Evolutionary conservation across 1,140 invertebrate genomes (phyloP).

Genomic region (Dendrolimus kikuchii): DNA sequence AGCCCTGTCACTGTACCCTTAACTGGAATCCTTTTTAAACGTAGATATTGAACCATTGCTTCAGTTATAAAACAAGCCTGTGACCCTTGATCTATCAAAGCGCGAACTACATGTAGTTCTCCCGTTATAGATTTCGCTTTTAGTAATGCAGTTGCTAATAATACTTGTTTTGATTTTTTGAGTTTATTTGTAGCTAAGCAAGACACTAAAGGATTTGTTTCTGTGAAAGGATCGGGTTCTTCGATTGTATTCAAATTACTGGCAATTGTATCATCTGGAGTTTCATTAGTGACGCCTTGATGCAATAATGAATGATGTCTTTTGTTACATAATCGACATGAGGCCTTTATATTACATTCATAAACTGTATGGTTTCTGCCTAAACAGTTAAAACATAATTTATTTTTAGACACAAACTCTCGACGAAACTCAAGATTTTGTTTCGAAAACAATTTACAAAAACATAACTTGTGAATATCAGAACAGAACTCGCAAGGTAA

Average conservation of each 20-base stretch:
- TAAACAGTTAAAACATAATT: too few relatives aligned
- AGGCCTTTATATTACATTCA: constrained; percentile 1
- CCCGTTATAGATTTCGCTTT: constrained; percentile 11
- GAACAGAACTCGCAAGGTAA: too few relatives aligned
- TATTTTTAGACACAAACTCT: too few relatives aligned
- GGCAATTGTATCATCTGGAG: background rate
- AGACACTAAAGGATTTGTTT: background rate
- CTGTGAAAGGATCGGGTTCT: constrained; percentile 1
- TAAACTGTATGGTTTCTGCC: too few relatives aligned
- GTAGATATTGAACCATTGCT: constrained; percentile 18
- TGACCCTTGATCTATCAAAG: constrained; percentile 17
- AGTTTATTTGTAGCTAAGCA: constrained; percentile 8
- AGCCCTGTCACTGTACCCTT: constrained; percentile 12
- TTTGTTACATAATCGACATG: constrained; percentile 11
- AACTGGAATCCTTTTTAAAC: constrained; percentile 12
- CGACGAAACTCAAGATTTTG: too few relatives aligned
- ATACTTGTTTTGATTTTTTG: constrained; percentile 14
- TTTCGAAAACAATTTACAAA: too few relatives aligned
- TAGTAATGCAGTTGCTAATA: constrained; percentile 23
- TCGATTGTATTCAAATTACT: background rate
- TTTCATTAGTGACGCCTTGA: constrained; percentile 4
- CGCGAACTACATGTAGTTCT: constrained; percentile 7
- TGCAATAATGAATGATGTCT: constrained; percentile 17
- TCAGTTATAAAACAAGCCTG: constrained; percentile 23
- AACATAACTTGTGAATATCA: too few relatives aligned